Evolutionary conservation across 2,113 vertebrate genomes (phyloP), one percentile per base, ranked within the genome.

Genomic region (Eira barbara): DNA sequence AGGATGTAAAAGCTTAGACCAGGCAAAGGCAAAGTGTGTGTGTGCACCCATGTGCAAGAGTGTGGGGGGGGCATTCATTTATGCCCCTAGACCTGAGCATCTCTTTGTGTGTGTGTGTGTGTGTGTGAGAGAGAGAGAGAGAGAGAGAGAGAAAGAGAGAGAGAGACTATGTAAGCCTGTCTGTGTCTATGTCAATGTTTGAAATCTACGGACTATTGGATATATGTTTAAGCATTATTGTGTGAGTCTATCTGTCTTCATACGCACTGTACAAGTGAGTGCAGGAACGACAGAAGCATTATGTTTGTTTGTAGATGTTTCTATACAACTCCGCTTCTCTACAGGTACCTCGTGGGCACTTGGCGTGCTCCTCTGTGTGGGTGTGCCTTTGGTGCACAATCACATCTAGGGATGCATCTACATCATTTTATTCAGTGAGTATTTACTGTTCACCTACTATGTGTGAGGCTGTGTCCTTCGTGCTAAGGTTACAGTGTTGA

Each of bases 31-130:
- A 0, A 65, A 25, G 36, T 12, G 42, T n/a, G 39, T 18, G 29
- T 1, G 36, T 5, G 2, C 7, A 18, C 0, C 1, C 12, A 27
- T 2, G 2, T 34, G 34, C 8, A 29, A 15, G 49, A 34, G 27
- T 34, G 27, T 34, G 81, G 34, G 73, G 34, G 21, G 9, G 80
- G 80, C 21, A 15, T 74, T 36, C 63, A 4, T 23, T 84, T 39
- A n/a, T 7, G 2, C 23, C n/a, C 76, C 11, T 47, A 8, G 0
- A 4, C 76, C 79, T 47, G 61, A 9, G 39, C 31, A 6, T 87
- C 59, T 87, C 21, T 69, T 7, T 13, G 8, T 34, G 17, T 20
- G 9, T 14, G 39, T 47, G 8, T 63, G 42, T n/a, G 69, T 29
- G 29, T 25, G 36, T 34, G 12, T 10, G 11, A 8, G 29, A 21